Percentiles rank a stretch among this genome's conserved stretches.
Evolutionary conservation across 2,797 vertebrate genomes (phyloP).

Genomic region (Danionella dracula): DNA sequence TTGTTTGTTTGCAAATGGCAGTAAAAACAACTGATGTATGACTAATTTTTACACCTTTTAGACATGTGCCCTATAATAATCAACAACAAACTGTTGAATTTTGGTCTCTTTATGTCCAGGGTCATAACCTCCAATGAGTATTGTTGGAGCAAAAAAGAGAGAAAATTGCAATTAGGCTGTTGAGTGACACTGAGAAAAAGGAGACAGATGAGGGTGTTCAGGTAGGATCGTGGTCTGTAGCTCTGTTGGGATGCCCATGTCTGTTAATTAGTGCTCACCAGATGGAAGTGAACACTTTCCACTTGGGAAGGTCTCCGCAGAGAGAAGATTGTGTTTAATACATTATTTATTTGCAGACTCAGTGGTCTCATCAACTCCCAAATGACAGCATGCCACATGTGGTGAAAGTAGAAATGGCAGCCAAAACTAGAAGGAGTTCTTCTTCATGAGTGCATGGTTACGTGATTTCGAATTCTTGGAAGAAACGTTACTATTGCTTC

Average conservation of each 20-base stretch:
- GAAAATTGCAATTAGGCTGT: conserved; percentile 3
- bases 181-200: conserved; percentile 3
- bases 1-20: no score
- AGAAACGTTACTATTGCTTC: not conserved
- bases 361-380: conserved; percentile 31
- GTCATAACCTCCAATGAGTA: not conserved
- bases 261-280: conserved; percentile 70
- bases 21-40: no score
- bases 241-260: conserved; percentile 58
- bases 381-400: conserved; percentile 32
- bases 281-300: conserved; percentile 64
- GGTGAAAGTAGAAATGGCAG: conserved; percentile 1
- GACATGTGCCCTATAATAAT: no score
- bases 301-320: conserved; percentile 57
- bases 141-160: not conserved
- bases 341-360: conserved; percentile 56
- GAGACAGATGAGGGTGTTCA: conserved; percentile 44
- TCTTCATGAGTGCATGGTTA: not conserved
- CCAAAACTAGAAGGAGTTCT: not conserved
- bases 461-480: not conserved
- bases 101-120: not conserved
- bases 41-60: no score
- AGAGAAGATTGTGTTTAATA: conserved; percentile 51
- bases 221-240: conserved; percentile 33
- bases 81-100: no score